phyloP scores from a whole-genome alignment of 1,140 invertebrate genomes.

The Mactra quadrangularis region DNA sequence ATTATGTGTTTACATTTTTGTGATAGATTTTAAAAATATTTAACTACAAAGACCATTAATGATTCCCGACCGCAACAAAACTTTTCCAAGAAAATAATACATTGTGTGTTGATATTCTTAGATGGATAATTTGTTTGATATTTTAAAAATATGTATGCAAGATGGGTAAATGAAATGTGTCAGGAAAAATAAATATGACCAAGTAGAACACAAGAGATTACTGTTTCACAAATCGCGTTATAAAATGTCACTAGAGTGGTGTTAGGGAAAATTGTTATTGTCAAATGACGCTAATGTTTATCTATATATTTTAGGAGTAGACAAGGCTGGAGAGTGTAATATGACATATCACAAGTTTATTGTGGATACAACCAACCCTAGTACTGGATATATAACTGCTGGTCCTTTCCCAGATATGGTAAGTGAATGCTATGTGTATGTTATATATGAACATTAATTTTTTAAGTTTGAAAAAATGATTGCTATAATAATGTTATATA shows the following conservation, averaged over 20 bases:
- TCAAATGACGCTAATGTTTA: too few species aligned
- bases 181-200: too few species aligned
- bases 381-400: slow-evolving; percentile 47
- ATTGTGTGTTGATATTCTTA: neutral
- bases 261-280: too few species aligned
- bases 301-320: slow-evolving; percentile 56
- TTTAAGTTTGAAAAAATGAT: neutral
- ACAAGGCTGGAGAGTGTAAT: slow-evolving; percentile 66
- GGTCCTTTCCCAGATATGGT: slow-evolving; percentile 71
- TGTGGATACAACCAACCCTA: slow-evolving; percentile 66
- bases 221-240: too few species aligned
- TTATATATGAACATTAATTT: neutral
- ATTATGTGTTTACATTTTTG: neutral
- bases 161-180: neutral
- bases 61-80: too few species aligned
- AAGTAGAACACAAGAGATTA: too few species aligned
- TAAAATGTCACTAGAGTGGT: too few species aligned
- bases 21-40: neutral
- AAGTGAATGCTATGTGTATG: slow-evolving; percentile 6
- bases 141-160: neutral
- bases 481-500: neutral
- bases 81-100: neutral
- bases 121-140: neutral
- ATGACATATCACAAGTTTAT: slow-evolving; percentile 53
- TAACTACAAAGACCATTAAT: too few species aligned